phyloP scores from a whole-genome alignment of 2,113 vertebrate genomes.

The Mus pahari region DNA sequence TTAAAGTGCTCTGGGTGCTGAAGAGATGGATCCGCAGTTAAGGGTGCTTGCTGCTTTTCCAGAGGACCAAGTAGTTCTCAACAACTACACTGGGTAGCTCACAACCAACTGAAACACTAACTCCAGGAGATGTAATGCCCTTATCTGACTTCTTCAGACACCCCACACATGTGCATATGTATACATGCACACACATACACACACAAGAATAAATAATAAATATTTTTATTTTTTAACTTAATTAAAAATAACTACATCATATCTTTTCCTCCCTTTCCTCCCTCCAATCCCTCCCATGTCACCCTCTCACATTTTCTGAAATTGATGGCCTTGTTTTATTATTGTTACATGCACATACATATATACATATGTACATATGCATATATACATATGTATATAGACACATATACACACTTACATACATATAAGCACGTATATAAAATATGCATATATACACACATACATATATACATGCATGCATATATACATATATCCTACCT shows the following conservation, averaged over 20 bases:
- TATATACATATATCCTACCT: background rate
- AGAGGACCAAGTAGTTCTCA: background rate
- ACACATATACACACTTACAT: no score
- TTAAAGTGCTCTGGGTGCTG: background rate
- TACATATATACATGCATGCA: no score
- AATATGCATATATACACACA: no score
- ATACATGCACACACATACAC: background rate
- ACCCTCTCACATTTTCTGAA: background rate
- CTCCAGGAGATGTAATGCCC: background rate
- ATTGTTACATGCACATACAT: background rate
- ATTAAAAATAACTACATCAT: background rate
- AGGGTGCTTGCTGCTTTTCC: background rate
- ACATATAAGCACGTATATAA: no score
- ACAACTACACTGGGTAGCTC: background rate
- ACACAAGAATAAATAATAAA: background rate
- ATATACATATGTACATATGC: no score
- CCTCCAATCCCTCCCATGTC: background rate
- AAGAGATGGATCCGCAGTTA: background rate
- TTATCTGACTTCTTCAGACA: background rate
- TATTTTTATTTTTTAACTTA: background rate
- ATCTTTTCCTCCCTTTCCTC: background rate
- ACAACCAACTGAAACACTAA: no score
- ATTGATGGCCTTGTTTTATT: background rate
- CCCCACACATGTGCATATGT: background rate
- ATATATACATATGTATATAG: no score